Conservation (phyloP, 2,888 invertebrate genomes). For the Cephus spinipes region DNA sequence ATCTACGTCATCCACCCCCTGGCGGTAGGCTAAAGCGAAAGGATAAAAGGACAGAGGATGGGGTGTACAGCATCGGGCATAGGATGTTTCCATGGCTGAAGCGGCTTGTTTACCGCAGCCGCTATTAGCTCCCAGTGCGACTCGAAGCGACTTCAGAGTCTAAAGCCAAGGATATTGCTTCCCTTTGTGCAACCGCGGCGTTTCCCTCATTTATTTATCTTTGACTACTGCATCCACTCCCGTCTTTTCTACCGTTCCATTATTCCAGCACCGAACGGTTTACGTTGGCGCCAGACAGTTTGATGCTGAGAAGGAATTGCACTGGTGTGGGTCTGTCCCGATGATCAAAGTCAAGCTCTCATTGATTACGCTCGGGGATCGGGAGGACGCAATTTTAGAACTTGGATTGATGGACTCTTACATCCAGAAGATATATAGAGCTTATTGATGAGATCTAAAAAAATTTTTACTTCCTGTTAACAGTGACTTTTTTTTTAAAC, state of each 20-base stretch:
- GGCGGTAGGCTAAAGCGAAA: constrained; percentile 12
- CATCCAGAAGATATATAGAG: background rate
- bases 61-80: constrained; percentile 17
- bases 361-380: background rate
- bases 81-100: constrained; percentile 47
- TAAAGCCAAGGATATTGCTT: constrained; percentile 57
- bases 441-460: background rate
- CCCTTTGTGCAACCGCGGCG: constrained; percentile 51
- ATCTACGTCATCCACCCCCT: background rate
- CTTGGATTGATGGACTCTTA: background rate
- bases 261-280: constrained; percentile 48
- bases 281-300: constrained; percentile 38
- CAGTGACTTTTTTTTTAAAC: background rate
- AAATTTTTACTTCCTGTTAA: background rate
- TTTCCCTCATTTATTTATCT: constrained; percentile 62
- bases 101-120: constrained; percentile 56
- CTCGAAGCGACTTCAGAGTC: constrained; percentile 29
- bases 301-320: background rate
- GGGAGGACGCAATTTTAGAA: background rate
- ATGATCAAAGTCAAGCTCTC: background rate
- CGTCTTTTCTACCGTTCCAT: constrained; percentile 40
- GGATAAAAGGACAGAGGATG: constrained; percentile 8
- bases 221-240: constrained; percentile 37
- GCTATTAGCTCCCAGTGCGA: constrained; percentile 52
- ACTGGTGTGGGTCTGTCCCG: background rate